These are phyloP conservation scores for Pogonomyrmex barbatus DNA, from an alignment of 1,140 invertebrate genomes.

Conservation along the genomic window DNA sequence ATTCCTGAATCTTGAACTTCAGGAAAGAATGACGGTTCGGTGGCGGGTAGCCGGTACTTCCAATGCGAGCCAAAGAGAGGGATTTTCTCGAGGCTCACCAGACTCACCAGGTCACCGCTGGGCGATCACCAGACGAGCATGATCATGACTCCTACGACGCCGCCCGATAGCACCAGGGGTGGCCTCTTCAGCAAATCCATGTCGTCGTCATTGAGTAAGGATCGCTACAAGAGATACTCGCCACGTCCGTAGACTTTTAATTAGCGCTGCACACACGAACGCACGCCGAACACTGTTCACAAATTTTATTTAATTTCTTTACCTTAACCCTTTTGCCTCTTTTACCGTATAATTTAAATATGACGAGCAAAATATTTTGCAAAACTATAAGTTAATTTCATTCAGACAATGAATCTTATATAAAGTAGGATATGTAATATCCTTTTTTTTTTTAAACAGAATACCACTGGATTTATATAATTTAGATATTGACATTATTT, in stretches of 20 bases:
- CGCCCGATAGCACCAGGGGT: slow-evolving; percentile 74
- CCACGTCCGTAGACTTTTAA: slow-evolving; percentile 69
- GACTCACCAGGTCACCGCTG: slow-evolving; percentile 92
- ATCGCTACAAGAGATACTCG: slow-evolving; percentile 77
- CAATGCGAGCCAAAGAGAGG: slow-evolving; percentile 97
- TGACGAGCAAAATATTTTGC: not conserved
- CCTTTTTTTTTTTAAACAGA: not conserved
- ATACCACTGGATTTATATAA: not conserved
- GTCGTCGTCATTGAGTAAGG: slow-evolving; percentile 84
- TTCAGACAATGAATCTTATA: not conserved
- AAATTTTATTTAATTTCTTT: slow-evolving; percentile 10
- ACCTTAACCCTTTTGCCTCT: slow-evolving; percentile 1
- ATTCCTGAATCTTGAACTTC: slow-evolving; percentile 67
- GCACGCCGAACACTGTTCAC: slow-evolving; percentile 27
- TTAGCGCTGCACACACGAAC: slow-evolving; percentile 21
- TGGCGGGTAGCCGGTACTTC: slow-evolving; percentile 96
- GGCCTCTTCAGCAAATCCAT: slow-evolving; percentile 79
- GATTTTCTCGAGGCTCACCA: slow-evolving; percentile 96
- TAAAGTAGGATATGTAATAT: not conserved
- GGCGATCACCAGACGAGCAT: slow-evolving; percentile 75
- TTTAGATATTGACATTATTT: not conserved
- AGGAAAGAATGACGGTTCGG: slow-evolving; percentile 99
- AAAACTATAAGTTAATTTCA: not conserved
- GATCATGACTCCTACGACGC: slow-evolving; percentile 83
- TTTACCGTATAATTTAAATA: not conserved